A percentile compares a stretch with the other conserved stretches of the same genome.
phyloP scores from a whole-genome alignment of 2,113 vertebrate genomes.

The Rhodinocichla rosea region DNA sequence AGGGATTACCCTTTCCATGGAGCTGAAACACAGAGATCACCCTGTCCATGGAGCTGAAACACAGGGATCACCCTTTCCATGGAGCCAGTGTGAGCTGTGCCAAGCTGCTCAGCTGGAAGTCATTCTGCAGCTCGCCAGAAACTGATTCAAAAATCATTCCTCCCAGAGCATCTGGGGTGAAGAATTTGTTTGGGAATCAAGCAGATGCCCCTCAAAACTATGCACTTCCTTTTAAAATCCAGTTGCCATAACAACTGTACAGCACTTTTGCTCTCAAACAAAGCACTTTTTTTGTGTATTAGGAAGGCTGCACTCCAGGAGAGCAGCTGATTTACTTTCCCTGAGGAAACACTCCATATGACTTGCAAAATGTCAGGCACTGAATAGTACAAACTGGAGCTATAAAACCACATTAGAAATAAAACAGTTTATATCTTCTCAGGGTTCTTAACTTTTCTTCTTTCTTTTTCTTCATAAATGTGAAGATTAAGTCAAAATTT shows the following conservation, averaged over 20 bases:
- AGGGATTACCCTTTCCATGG: background rate
- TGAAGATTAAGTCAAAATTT: constrained; percentile 35
- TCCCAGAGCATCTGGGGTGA: constrained; percentile 43
- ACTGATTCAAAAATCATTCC: constrained; percentile 42
- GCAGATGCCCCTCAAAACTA: constrained; percentile 51
- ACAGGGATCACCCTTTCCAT: background rate
- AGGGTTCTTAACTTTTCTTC: background rate
- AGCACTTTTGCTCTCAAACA: constrained; percentile 60
- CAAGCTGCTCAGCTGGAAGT: constrained; percentile 47
- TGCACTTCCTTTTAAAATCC: constrained; percentile 56
- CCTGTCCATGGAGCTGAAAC: background rate
- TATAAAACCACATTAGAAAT: constrained; percentile 23
- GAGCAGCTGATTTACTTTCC: constrained; percentile 72
- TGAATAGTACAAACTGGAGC: constrained; percentile 20
- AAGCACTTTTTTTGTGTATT: constrained; percentile 62
- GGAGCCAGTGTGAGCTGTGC: background rate
- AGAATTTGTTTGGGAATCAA: constrained; percentile 60
- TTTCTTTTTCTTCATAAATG: background rate
- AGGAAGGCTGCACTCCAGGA: constrained; percentile 64
- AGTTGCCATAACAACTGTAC: constrained; percentile 75
- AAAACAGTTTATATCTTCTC: background rate
- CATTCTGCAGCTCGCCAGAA: constrained; percentile 21
- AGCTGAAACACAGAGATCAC: background rate
- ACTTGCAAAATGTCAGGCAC: constrained; percentile 64
- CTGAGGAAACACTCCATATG: constrained; percentile 55